These are phyloP conservation scores for Hypercompe scribonia DNA, from an alignment of 2,888 invertebrate genomes.

Conservation along the genomic window DNA sequence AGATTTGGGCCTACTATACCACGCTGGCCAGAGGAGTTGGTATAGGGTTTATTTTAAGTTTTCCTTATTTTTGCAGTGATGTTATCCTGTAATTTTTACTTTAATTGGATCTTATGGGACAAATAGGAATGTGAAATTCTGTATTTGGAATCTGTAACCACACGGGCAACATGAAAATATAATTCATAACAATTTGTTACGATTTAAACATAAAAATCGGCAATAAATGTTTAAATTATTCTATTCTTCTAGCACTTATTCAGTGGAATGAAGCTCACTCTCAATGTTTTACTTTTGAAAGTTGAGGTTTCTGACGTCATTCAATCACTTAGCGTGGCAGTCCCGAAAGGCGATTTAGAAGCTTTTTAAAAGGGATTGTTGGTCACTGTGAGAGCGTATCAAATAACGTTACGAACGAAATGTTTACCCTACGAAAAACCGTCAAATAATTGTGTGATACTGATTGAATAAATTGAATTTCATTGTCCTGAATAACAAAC, in stretches of 20 bases:
- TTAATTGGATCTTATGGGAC: no score
- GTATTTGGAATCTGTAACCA: no score
- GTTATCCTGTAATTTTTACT: no score
- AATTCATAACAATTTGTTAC: no score
- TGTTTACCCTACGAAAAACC: not conserved
- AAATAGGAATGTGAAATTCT: no score
- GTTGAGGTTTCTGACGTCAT: constrained; percentile 7
- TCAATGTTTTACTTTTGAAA: not conserved
- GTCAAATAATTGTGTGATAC: not conserved
- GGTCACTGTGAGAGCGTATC: not conserved
- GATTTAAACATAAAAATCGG: no score
- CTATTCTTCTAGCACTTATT: not conserved
- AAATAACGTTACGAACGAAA: not conserved
- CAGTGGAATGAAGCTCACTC: not conserved
- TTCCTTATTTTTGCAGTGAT: no score
- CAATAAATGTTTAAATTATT: no score
- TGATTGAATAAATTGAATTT: not conserved
- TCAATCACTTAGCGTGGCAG: constrained; percentile 11
- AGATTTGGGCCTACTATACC: no score
- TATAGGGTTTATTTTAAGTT: no score
- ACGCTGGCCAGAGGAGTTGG: no score
- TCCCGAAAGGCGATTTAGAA: constrained; percentile 12
- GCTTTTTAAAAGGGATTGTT: constrained; percentile 15
- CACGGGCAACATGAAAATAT: no score
- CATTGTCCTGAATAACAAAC: not conserved